Evolutionary conservation across 1,140 invertebrate genomes (phyloP).

Genomic region (Laodelphax striatellus): DNA sequence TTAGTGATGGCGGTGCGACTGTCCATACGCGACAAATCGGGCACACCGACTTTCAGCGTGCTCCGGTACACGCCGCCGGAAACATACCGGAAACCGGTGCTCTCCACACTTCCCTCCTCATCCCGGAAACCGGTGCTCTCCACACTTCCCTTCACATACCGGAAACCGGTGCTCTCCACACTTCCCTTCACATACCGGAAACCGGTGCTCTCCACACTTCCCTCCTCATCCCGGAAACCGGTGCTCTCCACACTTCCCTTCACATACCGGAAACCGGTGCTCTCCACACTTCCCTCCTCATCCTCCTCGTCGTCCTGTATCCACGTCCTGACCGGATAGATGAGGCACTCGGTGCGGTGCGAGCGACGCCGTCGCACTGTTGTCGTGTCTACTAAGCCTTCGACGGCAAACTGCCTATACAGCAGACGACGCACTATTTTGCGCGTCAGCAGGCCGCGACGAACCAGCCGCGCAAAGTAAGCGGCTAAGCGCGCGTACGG

Average conservation of each 20-base stretch:
- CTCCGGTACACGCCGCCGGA: slow-evolving; percentile 3
- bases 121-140: slow-evolving; percentile 11
- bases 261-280: no score
- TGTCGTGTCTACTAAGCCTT: slow-evolving; percentile 28
- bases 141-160: slow-evolving; percentile 11
- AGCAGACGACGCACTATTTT: slow-evolving; percentile 59
- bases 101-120: neutral
- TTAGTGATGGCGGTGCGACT: neutral
- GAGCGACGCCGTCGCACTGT: slow-evolving; percentile 33
- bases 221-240: neutral
- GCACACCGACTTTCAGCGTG: neutral
- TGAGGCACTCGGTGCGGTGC: slow-evolving; percentile 41
- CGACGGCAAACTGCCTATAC: slow-evolving; percentile 45
- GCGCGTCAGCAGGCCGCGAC: slow-evolving; percentile 52
- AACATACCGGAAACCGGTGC: slow-evolving; percentile 7
- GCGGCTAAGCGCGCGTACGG: slow-evolving; percentile 59
- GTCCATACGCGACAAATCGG: slow-evolving; percentile 6
- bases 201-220: slow-evolving; percentile 5
- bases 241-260: slow-evolving; percentile 1
- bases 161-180: slow-evolving; percentile 5
- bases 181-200: slow-evolving; percentile 12
- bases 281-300: slow-evolving; percentile 27
- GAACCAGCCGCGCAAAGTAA: slow-evolving; percentile 58
- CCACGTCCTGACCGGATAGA: slow-evolving; percentile 33
- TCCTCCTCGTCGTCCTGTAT: slow-evolving; percentile 22